Evolutionary conservation across 2,797 vertebrate species (phyloP).

Genomic region (Onychomys leucogaster): DNA sequence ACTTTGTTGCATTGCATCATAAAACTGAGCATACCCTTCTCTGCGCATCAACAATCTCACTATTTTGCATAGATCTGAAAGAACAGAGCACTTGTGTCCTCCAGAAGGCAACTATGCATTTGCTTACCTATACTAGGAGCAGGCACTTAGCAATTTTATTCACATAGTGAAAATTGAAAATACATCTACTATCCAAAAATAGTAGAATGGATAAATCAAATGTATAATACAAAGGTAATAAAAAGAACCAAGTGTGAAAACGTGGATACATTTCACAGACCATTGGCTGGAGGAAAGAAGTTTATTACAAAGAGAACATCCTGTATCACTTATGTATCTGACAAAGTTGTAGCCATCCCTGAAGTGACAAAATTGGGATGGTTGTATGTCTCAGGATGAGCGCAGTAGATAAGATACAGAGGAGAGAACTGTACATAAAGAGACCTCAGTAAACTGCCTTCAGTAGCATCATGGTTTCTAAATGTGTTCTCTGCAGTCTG

Average conservation of each 20-base stretch:
- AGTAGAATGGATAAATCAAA: not conserved
- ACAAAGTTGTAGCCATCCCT: not conserved
- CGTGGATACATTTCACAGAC: not conserved
- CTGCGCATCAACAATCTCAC: not conserved
- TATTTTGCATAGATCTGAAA: not conserved
- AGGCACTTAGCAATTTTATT: constrained; percentile 20
- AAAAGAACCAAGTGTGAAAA: not conserved
- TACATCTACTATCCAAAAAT: not conserved
- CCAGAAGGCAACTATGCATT: not conserved
- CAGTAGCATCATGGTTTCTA: not conserved
- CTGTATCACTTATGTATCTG: not conserved
- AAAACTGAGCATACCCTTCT: not conserved
- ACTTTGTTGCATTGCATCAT: not conserved
- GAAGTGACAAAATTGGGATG: not conserved
- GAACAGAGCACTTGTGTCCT: not conserved
- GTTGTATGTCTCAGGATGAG: fast-evolving
- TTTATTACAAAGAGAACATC: not conserved
- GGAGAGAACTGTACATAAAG: not conserved
- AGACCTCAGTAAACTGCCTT: not conserved
- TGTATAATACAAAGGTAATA: not conserved
- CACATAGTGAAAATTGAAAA: not conserved
- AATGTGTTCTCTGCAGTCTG: not conserved
- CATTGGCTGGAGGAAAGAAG: not conserved
- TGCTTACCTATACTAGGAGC: not conserved
- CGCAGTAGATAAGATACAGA: not conserved